Evolutionary conservation across 2,888 invertebrate species (phyloP).

Genomic region (Barypeithes pellucidus): DNA sequence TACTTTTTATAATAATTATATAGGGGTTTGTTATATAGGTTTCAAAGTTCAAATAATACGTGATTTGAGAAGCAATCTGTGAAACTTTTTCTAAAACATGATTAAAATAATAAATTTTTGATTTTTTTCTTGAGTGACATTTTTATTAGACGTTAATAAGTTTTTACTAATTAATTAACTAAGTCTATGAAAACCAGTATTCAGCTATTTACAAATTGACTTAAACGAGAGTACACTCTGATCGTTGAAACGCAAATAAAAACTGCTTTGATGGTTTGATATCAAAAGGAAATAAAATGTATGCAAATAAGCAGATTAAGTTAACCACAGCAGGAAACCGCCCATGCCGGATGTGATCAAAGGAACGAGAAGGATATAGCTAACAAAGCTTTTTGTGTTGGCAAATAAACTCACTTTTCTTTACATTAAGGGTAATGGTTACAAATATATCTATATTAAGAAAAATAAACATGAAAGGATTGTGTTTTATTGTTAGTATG

Average conservation of each 20-base stretch:
- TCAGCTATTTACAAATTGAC: background rate
- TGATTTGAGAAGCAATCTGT: too few species aligned
- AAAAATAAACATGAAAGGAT: too few species aligned
- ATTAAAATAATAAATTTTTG: too few species aligned
- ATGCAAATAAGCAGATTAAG: constrained; percentile 1
- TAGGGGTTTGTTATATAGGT: too few species aligned
- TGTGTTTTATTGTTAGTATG: too few species aligned
- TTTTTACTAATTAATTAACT: background rate
- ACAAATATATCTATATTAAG: background rate
- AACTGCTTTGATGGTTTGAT: constrained; percentile 4
- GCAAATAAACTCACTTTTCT: background rate
- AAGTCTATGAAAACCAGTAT: background rate
- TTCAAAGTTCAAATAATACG: too few species aligned
- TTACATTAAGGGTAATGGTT: constrained; percentile 2
- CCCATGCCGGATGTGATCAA: background rate
- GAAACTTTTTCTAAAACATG: too few species aligned
- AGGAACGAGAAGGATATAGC: constrained; percentile 1
- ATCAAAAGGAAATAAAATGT: constrained; percentile 17
- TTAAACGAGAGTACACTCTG: background rate
- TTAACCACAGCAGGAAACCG: constrained; percentile 5
- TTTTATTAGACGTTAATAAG: too few species aligned
- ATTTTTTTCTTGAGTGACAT: too few species aligned
- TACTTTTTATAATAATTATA: too few species aligned
- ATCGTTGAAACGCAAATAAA: constrained; percentile 3
- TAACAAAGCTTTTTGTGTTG: constrained; percentile 5